Evolutionary conservation across 2,113 vertebrate genomes (phyloP).

Genomic region (Dolichotis patagonum): DNA sequence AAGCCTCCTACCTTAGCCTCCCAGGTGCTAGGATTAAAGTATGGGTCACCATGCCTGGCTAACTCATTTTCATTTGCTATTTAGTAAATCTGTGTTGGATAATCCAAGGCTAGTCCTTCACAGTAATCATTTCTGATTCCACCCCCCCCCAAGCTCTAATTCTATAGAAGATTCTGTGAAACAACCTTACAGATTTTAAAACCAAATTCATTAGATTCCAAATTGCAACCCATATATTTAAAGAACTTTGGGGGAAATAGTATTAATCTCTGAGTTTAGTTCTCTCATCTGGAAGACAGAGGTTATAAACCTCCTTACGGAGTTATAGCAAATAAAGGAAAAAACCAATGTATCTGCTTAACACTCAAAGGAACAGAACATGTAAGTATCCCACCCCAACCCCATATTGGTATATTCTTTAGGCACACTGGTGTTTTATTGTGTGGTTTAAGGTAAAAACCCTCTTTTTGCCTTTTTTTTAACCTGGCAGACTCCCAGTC

Average conservation of each 20-base stretch:
- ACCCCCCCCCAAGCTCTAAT: background rate
- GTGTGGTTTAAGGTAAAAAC: background rate
- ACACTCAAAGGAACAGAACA: background rate
- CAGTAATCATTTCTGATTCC: background rate
- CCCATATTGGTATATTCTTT: background rate
- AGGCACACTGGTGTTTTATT: background rate
- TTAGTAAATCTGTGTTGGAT: background rate
- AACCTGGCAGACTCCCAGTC: background rate
- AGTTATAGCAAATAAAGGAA: background rate
- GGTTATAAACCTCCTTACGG: background rate
- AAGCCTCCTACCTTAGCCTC: background rate
- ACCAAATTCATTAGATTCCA: background rate
- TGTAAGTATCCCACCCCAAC: rapidly evolving
- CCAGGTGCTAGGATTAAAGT: background rate
- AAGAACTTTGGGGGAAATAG: background rate
- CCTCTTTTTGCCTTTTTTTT: background rate
- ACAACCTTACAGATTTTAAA: background rate
- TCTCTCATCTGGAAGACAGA: background rate
- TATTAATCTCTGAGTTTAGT: background rate
- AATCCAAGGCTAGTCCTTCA: background rate
- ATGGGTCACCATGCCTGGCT: background rate
- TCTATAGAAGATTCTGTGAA: background rate
- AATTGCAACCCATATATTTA: background rate
- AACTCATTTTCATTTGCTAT: background rate
- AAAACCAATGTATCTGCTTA: background rate